phyloP scores from a whole-genome alignment of 2,797 vertebrate species.

The Lithobates sylvaticus region DNA sequence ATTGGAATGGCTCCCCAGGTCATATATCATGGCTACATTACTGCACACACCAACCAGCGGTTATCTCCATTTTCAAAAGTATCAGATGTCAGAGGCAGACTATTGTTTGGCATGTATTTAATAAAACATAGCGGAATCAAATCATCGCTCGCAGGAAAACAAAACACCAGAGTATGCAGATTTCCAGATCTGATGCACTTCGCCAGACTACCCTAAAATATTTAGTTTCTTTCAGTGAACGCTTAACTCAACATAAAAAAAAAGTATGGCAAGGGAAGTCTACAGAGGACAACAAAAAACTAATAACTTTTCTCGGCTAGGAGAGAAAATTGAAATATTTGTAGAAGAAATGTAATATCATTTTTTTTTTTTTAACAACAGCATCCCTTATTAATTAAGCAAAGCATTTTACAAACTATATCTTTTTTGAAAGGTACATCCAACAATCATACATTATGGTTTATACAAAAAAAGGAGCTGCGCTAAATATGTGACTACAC shows the following conservation, averaged over 20 bases:
- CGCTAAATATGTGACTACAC: too few relatives aligned
- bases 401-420: too few relatives aligned
- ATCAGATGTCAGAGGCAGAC: slow-evolving; percentile 54
- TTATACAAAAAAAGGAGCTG: too few relatives aligned
- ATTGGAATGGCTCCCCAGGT: slow-evolving; percentile 42
- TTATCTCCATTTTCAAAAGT: slow-evolving; percentile 51
- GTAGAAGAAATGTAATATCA: slow-evolving; percentile 27
- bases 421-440: too few relatives aligned
- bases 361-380: not conserved
- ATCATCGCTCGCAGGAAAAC: slow-evolving; percentile 40
- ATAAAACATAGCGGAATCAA: slow-evolving; percentile 54
- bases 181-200: slow-evolving; percentile 30
- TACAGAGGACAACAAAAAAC: slow-evolving; percentile 28
- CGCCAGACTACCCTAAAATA: slow-evolving; percentile 40
- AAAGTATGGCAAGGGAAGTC: slow-evolving; percentile 16
- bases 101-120: slow-evolving; percentile 49
- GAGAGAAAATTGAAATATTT: slow-evolving; percentile 17
- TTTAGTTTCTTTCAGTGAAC: slow-evolving; percentile 48
- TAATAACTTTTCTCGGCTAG: slow-evolving; percentile 32
- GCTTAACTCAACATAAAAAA: slow-evolving; percentile 45
- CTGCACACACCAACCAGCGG: slow-evolving; percentile 32
- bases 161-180: slow-evolving; percentile 52
- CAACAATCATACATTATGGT: too few relatives aligned
- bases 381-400: slow-evolving; percentile 37
- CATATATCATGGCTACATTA: slow-evolving; percentile 39